Evolutionary conservation across 2,797 vertebrate genomes (phyloP).

Genomic region (Dromococcyx pavoninus): DNA sequence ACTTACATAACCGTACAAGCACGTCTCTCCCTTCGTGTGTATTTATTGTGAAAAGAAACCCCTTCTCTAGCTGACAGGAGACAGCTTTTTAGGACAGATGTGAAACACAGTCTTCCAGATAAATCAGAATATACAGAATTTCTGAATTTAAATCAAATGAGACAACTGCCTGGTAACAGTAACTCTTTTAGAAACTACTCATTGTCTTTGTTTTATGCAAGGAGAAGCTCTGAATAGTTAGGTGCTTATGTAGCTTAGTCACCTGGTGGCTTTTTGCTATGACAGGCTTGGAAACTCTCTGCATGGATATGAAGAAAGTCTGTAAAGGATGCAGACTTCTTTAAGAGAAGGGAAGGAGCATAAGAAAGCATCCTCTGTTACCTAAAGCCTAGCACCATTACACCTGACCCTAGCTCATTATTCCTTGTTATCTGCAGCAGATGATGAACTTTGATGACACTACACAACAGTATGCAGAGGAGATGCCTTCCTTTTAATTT

Average conservation of each 20-base stretch:
- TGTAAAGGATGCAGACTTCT: not conserved
- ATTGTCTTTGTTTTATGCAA: not conserved
- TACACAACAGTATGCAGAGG: not conserved
- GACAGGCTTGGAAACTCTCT: not conserved
- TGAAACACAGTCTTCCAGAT: not conserved
- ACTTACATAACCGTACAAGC: not conserved
- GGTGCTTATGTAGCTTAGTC: not conserved
- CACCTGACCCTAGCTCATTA: slow-evolving; percentile 41
- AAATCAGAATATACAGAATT: not conserved
- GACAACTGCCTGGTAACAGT: not conserved
- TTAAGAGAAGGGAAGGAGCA: not conserved
- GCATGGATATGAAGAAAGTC: not conserved
- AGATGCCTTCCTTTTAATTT: not conserved
- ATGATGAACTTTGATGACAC: slow-evolving; percentile 45
- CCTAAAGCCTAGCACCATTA: slow-evolving; percentile 30
- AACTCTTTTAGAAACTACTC: not conserved
- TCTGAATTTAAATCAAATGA: not conserved
- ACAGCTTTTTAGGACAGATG: slow-evolving; percentile 1
- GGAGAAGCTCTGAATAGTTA: not conserved
- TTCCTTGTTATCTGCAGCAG: slow-evolving; percentile 20
- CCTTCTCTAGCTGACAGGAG: slow-evolving; percentile 37
- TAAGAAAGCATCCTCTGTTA: slow-evolving; percentile 56
- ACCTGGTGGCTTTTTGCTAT: not conserved
- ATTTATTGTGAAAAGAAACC: slow-evolving; percentile 25
- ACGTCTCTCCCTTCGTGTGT: not conserved